phyloP scores from a whole-genome alignment of 2,113 vertebrate species.

The Oncorhynchus gorbuscha region DNA sequence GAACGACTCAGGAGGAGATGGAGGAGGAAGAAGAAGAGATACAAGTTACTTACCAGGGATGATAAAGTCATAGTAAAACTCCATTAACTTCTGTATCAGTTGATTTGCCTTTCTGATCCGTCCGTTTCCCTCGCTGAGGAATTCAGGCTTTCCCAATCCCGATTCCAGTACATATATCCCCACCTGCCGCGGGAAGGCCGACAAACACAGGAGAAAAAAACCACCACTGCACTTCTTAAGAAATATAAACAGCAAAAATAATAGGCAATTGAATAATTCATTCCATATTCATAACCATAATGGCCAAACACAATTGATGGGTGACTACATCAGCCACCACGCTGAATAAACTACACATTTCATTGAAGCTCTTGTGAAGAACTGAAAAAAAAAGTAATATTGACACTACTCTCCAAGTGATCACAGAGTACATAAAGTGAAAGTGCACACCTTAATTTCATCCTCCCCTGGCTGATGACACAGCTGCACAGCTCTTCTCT shows the following conservation, averaged over 20 bases:
- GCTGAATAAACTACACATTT: no score
- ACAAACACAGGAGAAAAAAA: not conserved
- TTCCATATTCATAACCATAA: not conserved
- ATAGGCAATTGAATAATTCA: not conserved
- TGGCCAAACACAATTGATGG: not conserved
- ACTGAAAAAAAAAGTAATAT: not conserved
- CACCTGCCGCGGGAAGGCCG: constrained; percentile 73
- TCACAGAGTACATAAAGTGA: no score
- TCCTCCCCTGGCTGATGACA: constrained; percentile 75
- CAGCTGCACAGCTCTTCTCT: constrained; percentile 86
- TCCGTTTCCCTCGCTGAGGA: constrained; percentile 87
- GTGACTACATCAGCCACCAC: not conserved
- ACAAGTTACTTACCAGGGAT: constrained; percentile 79
- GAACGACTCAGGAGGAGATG: no score
- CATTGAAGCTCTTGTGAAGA: no score
- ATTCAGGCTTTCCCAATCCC: constrained; percentile 86
- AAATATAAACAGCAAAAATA: not conserved
- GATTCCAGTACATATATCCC: constrained; percentile 88
- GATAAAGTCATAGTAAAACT: constrained; percentile 86
- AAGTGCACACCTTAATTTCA: constrained; percentile 78
- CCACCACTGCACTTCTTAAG: not conserved
- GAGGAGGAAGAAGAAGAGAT: no score
- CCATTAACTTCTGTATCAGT: constrained; percentile 92
- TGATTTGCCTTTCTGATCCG: constrained; percentile 91
- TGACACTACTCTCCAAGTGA: not conserved